Conservation (phyloP, 2,888 invertebrate species). For the Hecatera dysodea region DNA sequence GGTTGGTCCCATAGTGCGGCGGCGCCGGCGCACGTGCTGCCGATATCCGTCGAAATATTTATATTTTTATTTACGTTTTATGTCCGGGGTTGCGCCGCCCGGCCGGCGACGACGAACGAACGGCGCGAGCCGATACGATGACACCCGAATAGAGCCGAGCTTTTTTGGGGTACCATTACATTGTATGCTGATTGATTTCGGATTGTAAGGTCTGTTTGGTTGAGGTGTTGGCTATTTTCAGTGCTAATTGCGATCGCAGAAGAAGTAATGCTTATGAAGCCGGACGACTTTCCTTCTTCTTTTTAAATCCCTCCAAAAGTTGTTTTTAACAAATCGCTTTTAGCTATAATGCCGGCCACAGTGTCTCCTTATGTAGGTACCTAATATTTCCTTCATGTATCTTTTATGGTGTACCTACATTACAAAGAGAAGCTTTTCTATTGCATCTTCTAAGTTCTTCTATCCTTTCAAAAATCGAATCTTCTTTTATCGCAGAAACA, state of each 20-base stretch:
- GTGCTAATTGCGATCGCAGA: conserved; percentile 14
- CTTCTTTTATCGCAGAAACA: neutral
- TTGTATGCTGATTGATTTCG: conserved; percentile 62
- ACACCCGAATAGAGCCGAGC: conserved; percentile 56
- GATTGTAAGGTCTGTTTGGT: conserved; percentile 38
- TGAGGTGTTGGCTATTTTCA: conserved; percentile 37
- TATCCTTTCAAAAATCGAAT: neutral
- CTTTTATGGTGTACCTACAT: too few species aligned
- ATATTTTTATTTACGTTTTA: conserved; percentile 84
- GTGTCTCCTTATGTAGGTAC: too few species aligned
- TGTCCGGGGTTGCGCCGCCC: conserved; percentile 76
- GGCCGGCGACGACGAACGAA: conserved; percentile 62
- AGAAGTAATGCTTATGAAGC: neutral
- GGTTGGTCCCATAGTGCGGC: too few species aligned
- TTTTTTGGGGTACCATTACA: conserved; percentile 63
- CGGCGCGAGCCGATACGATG: conserved; percentile 56
- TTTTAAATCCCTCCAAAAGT: too few species aligned
- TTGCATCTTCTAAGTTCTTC: neutral
- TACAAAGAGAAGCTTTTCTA: too few species aligned
- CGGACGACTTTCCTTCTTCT: too few species aligned
- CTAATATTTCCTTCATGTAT: too few species aligned
- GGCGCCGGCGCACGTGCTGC: conserved; percentile 84
- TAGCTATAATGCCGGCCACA: too few species aligned
- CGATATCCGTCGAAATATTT: conserved; percentile 85
- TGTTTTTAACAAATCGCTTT: too few species aligned